phyloP scores from a whole-genome alignment of 2,888 invertebrate genomes.

The Eilema depressum region DNA sequence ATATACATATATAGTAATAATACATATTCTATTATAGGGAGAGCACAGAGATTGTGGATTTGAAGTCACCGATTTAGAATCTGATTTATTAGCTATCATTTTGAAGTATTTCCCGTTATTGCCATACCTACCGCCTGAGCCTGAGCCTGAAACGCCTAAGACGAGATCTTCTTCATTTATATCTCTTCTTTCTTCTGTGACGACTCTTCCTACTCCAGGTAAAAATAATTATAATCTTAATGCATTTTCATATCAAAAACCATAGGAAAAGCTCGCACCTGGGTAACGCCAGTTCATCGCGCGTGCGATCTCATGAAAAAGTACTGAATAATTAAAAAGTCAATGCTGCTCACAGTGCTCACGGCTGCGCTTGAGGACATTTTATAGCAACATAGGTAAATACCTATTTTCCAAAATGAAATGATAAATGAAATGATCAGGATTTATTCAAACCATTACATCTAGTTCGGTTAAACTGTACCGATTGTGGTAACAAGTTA shows the following conservation, averaged over 20 bases:
- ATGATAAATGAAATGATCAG: no score
- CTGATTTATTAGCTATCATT: conserved; percentile 62
- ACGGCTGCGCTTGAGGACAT: no score
- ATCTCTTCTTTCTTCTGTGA: conserved; percentile 72
- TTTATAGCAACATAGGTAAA: no score
- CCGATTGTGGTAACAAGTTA: no score
- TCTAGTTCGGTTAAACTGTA: no score
- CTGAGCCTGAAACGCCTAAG: conserved; percentile 49
- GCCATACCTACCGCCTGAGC: conserved; percentile 37
- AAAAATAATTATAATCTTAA: neutral
- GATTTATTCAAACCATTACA: no score
- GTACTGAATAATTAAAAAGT: no score
- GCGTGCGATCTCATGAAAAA: neutral
- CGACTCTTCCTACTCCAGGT: conserved; percentile 80
- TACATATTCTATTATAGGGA: neutral
- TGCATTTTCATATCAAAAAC: neutral
- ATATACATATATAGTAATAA: no score
- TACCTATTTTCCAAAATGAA: no score
- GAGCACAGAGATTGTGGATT: conserved; percentile 2
- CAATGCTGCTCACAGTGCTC: no score
- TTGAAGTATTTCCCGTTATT: conserved; percentile 58
- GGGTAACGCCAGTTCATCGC: neutral
- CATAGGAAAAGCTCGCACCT: neutral
- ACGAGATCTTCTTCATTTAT: conserved; percentile 78
- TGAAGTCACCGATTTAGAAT: conserved; percentile 53